These are phyloP conservation scores for Cheilosia vulpina DNA, from an alignment of 2,888 invertebrate species.

Conservation along the genomic window DNA sequence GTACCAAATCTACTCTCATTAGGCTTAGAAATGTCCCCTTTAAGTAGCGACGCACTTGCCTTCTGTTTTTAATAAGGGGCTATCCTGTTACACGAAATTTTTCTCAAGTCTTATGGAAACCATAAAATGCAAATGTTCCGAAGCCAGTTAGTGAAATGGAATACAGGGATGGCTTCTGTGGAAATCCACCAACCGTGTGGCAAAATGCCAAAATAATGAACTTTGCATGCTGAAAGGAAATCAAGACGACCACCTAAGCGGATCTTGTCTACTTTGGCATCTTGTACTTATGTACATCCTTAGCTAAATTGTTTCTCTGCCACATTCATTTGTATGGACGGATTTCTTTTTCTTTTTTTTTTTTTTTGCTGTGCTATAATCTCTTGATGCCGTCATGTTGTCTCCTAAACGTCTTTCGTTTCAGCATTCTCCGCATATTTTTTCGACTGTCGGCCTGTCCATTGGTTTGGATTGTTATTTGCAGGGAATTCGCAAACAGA, in stretches of 20 bases:
- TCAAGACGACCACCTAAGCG: slow-evolving; percentile 25
- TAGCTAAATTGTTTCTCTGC: slow-evolving; percentile 14
- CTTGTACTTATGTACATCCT: slow-evolving; percentile 18
- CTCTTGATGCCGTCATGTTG: slow-evolving; percentile 10
- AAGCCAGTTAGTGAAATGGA: too few species aligned
- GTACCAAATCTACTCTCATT: too few species aligned
- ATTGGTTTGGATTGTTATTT: slow-evolving; percentile 16
- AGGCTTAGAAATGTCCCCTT: too few species aligned
- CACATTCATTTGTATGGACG: slow-evolving; percentile 16
- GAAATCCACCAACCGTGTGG: slow-evolving; percentile 7
- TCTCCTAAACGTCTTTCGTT: not conserved
- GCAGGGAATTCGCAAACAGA: not conserved
- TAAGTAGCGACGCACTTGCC: too few species aligned
- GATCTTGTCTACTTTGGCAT: slow-evolving; percentile 33
- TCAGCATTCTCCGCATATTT: not conserved
- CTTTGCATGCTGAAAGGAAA: slow-evolving; percentile 20
- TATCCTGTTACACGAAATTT: too few species aligned
- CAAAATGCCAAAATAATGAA: slow-evolving; percentile 26
- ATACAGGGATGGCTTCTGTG: too few species aligned
- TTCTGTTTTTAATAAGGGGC: too few species aligned
- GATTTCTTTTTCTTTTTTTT: not conserved
- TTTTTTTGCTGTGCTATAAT: not conserved
- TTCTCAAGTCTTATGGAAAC: too few species aligned
- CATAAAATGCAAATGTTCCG: too few species aligned
- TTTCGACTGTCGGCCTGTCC: not conserved